phyloP scores from a whole-genome alignment of 37 sponge, comb jelly and placozoan genomes.

The Halisarca cf. caerulea region DNA sequence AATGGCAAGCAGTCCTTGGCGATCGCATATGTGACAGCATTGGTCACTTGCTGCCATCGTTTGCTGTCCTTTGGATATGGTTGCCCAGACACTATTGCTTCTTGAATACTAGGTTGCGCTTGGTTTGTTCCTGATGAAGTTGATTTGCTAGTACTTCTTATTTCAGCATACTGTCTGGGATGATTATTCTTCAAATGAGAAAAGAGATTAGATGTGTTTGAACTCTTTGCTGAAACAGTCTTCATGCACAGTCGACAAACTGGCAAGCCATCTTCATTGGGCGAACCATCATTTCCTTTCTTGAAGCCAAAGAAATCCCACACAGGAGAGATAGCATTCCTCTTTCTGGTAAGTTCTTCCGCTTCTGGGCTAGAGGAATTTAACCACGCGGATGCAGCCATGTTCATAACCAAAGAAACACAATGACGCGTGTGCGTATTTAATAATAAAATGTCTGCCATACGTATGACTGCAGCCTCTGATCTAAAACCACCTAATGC shows the following conservation, averaged over 20 bases:
- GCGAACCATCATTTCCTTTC: background rate
- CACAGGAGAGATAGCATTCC: background rate
- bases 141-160: background rate
- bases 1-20: conserved; percentile 3
- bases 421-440: too few relatives aligned
- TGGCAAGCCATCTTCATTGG: background rate
- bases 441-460: too few relatives aligned
- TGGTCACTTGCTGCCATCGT: background rate
- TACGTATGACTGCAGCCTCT: too few relatives aligned
- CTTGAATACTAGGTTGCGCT: background rate
- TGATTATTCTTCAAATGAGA: background rate
- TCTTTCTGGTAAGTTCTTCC: background rate
- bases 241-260: background rate
- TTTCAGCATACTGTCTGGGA: background rate
- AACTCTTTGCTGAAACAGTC: conserved; percentile 5
- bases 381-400: too few relatives aligned
- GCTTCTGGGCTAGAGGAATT: too few relatives aligned
- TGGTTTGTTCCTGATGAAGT: background rate
- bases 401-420: too few relatives aligned
- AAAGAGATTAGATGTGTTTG: background rate
- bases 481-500: too few relatives aligned
- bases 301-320: background rate
- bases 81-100: background rate
- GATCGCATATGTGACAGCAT: background rate
- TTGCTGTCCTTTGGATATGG: conserved; percentile 8